Base-by-base conservation (phyloP, 2,113 vertebrate species). In the Hemichromis elongatus region DNA sequence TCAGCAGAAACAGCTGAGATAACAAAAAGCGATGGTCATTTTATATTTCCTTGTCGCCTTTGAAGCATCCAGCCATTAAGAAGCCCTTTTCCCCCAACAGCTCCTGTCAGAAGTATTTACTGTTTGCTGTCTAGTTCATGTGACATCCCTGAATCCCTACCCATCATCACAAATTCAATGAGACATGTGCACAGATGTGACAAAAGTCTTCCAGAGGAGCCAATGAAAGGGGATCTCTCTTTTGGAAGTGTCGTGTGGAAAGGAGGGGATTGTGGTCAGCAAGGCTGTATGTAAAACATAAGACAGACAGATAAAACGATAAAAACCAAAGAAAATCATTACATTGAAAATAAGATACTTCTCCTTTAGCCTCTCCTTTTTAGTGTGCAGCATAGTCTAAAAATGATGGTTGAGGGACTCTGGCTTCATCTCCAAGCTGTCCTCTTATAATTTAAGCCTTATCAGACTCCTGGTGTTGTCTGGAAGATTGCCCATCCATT, bases 51-150 rank as follows among this genome's bases (percentile, higher is more conserved):
- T 77, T 10, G 18, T 83, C 13, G 1, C 73, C 84, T 82, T 89
- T 61, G 37, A 85, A 81, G 79, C 85, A 85, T 53, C 84, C 28
- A 14, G 63, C 77, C 73, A 47, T 86, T 56, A 83, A 68, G 26
- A 33, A 24, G 45, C 79, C 33, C 30, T 40, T 66, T 92, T 89
- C 35, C 35, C 47, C 80, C 77, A 83, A 79, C 68, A 80, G 61
- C 79, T 86, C 59, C 90, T 90, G 92, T 93, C 95, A 92, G 18
- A 86, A 86, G 42, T 84, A 59, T 86, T 94, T 92, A 92, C 81
- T 53, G 13, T 87, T 90, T 70, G 18, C 85, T 63, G 79, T 85
- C 70, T 55, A 13, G 85, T 86, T 80, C n/a, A 40, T 79, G 78
- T 87, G 86, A 88, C 89, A 42, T 73, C 82, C 33, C 9, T 55